Evolutionary conservation across 2,113 vertebrate species (phyloP), one percentile per base, ranked within the genome.

Genomic region (Eupsittula cactorum): DNA sequence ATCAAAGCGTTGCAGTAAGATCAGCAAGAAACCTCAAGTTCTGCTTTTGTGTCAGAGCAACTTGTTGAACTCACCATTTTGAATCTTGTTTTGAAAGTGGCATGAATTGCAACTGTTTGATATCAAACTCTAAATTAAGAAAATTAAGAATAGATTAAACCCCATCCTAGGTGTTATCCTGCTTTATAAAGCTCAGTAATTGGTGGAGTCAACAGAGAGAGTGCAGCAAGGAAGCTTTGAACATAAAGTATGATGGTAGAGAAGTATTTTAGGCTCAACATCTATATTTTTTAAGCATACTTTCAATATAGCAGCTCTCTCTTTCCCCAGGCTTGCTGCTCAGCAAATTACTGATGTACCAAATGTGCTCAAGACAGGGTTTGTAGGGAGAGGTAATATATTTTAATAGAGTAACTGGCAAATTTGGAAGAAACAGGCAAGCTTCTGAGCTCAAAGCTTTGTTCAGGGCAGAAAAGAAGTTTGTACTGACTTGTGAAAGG

Each of bases 341-440:
- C 67, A 96, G 75, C 70, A 89, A 91, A 94, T 92, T 50, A 85
- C 50, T 33, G 79, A 71, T 94, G 64, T 44, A 90, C 70, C 55
- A 81, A 70, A 80, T 78, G 17, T 85, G 70, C 42, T 94, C 47
- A 84, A 55, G 55, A 31, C 7, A 70, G 39, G 21, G 7, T 50
- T 67, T 67, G 9, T 60, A 64, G 33, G 62, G 39, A 84, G 33
- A 76, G 3, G 44, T 13, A 41, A 19, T 79, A 17, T 9, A 53
- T 71, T 90, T 74, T 84, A 55, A 33, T n/a, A 68, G 52, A 71
- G 29, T 68, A 84, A 64, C 29, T 71, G 31, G 27, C 75, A 82
- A 88, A 81, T 82, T n/a, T 94, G 49, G 44, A 82, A 82, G 47
- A 74, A 73, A 69, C 20, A 41, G 16, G 7, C 39, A 28, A 69